Evolutionary conservation across 2,888 invertebrate genomes (phyloP), one percentile per base, ranked within the genome.

Genomic region (Leptopilina drosophilae): DNA sequence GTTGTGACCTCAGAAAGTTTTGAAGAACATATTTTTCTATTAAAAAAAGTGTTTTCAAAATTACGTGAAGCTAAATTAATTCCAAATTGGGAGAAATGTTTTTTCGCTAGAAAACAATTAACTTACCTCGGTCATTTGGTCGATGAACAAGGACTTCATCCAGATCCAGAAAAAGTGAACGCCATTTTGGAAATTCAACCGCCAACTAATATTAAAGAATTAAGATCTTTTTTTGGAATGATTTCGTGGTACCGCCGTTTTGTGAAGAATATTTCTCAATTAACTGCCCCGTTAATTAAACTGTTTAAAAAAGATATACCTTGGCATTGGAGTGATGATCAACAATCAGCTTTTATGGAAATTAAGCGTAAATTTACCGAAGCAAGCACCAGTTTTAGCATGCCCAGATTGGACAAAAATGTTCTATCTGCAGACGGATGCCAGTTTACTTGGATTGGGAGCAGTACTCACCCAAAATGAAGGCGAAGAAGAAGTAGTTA

Each of bases 191-290:
- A 67, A 2, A 42, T 81, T 0, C 3, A 20, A 2, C 69, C 78
- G 1, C 85, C 86, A 0, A 77, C 26, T 11, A 81, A 77, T 15
- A 5, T 81, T 0, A 82, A 84, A 33, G 80, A 87, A 40, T 1
- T 88, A 9, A 65, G 87, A 12, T 46, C 84, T 12, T 87, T 87
- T 42, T 56, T 85, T 0, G 86, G 85, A 20, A 82, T 86, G 53
- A 77, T 84, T 1, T 85, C 87, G 0, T 87, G 85, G 85, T 86
- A 86, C 56, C 59, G 79, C 0, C 62, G 80, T 15, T 82, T 82
- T n/a, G 76, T 83, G 0, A 77, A 78, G 5, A 76, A 81, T 8
- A 66, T 75, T 2, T 20, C 81, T 8, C 15, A 56, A 3, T n/a
- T 78, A 0, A 59, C 78, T 6, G n/a, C 46, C 0, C 76, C 81